Percentiles rank a stretch among this genome's conserved stretches.
These are phyloP conservation scores for Conistra vaccinii DNA, from an alignment of 2,888 invertebrate genomes.

Conservation along the genomic window DNA sequence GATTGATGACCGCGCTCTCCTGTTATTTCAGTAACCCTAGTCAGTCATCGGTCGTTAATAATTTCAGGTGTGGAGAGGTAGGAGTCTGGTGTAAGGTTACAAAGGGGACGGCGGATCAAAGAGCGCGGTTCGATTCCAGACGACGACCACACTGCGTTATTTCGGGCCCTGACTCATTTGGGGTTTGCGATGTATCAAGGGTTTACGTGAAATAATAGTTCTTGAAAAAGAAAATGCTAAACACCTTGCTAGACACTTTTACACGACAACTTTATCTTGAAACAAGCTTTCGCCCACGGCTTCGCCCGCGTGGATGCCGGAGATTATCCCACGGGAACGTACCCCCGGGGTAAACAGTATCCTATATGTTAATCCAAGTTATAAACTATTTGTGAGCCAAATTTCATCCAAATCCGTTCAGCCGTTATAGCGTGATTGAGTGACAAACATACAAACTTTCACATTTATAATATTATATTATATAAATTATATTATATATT, in stretches of 20 bases:
- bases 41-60: slow-evolving; percentile 72
- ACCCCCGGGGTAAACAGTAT: too few species aligned
- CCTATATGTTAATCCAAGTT: too few species aligned
- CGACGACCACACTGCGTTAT: slow-evolving; percentile 65
- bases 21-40: slow-evolving; percentile 65
- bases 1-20: slow-evolving; percentile 48
- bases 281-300: too few species aligned
- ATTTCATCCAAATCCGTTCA: too few species aligned
- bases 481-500: too few species aligned
- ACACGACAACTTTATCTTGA: not conserved
- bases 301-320: too few species aligned
- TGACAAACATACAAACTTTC: too few species aligned
- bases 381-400: too few species aligned
- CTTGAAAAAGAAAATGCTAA: not conserved
- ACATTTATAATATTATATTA: too few species aligned
- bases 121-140: slow-evolving; percentile 67
- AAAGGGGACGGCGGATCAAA: slow-evolving; percentile 72
- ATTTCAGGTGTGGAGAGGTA: slow-evolving; percentile 70
- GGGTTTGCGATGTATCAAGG: slow-evolving; percentile 36
- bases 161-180: slow-evolving; percentile 54
- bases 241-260: not conserved
- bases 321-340: too few species aligned
- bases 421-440: too few species aligned
- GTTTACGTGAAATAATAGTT: slow-evolving; percentile 7
- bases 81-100: slow-evolving; percentile 66